Percentiles rank a stretch among this genome's conserved stretches.
Conservation (phyloP, 2,113 vertebrate genomes). For the Cyprinodon tularosa region DNA sequence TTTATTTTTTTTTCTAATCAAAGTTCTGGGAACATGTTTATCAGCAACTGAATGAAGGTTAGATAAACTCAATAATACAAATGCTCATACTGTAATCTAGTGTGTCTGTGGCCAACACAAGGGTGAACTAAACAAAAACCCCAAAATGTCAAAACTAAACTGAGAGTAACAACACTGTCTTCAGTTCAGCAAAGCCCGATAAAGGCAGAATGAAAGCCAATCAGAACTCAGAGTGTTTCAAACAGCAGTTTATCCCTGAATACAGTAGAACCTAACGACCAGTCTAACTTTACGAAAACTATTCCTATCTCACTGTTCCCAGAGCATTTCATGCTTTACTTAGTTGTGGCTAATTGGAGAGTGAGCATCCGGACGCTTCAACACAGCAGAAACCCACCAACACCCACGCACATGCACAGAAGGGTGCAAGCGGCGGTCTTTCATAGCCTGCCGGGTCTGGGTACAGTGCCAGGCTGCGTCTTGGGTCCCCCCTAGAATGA, state of each 20-base stretch:
- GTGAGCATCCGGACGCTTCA: conserved; percentile 50
- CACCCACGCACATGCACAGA: conserved; percentile 28
- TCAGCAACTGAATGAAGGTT: conserved; percentile 9
- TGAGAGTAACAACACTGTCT: conserved; percentile 36
- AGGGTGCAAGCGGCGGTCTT: conserved; percentile 37
- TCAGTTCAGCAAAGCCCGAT: conserved; percentile 33
- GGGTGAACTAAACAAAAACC: conserved; percentile 20
- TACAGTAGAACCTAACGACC: conserved; percentile 23
- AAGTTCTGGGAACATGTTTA: neutral
- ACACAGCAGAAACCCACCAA: conserved; percentile 41
- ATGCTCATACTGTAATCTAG: conserved; percentile 4
- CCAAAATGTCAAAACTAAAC: conserved; percentile 49
- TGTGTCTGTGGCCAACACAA: conserved; percentile 28
- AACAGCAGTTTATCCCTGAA: conserved; percentile 38
- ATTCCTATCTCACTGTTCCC: conserved; percentile 38
- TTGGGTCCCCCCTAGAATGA: conserved; percentile 75
- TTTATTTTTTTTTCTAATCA: neutral
- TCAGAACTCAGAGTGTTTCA: conserved; percentile 38
- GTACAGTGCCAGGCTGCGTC: conserved; percentile 85
- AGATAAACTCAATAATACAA: neutral
- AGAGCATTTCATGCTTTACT: conserved; percentile 60
- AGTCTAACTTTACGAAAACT: conserved; percentile 9
- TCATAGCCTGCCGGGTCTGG: conserved; percentile 57
- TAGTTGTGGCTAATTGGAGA: conserved; percentile 75
- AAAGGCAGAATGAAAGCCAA: conserved; percentile 53